A percentile compares a stretch with the other conserved stretches of the same genome.
phyloP scores from a whole-genome alignment of 2,888 invertebrate species.

The Idaea straminata region DNA sequence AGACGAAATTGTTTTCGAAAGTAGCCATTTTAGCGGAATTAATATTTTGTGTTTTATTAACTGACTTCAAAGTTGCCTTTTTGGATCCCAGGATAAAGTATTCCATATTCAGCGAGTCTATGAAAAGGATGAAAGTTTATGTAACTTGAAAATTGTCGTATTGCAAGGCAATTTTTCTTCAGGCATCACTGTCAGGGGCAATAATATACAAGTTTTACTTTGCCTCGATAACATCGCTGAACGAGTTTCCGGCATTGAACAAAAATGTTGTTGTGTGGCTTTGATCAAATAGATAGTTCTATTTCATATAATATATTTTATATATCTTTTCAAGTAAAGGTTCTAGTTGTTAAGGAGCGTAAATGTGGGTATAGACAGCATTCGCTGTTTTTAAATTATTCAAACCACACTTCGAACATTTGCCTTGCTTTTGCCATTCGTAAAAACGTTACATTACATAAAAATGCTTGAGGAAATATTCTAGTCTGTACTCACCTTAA shows the following conservation, averaged over 20 bases:
- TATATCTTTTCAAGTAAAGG: conserved; percentile 9
- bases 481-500: too few relatives aligned
- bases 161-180: conserved; percentile 62
- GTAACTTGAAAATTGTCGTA: conserved; percentile 44
- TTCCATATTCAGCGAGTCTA: conserved; percentile 14
- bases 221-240: conserved; percentile 16
- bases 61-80: too few relatives aligned
- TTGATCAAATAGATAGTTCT: conserved; percentile 13
- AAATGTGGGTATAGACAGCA: neutral
- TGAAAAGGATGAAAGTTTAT: conserved; percentile 31
- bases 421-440: too few relatives aligned
- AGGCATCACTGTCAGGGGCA: conserved; percentile 61
- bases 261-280: neutral
- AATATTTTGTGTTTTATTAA: too few relatives aligned
- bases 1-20: too few relatives aligned
- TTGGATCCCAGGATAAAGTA: neutral
- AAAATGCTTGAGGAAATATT: too few relatives aligned
- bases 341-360: neutral
- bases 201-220: conserved; percentile 58
- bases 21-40: too few relatives aligned
- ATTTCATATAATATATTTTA: neutral
- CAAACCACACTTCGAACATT: too few relatives aligned
- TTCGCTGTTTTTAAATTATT: too few relatives aligned
- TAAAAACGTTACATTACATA: too few relatives aligned
- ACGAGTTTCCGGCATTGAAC: conserved; percentile 17